Evolutionary conservation across 1,140 invertebrate genomes (phyloP).

Genomic region (Habropoda laboriosa): DNA sequence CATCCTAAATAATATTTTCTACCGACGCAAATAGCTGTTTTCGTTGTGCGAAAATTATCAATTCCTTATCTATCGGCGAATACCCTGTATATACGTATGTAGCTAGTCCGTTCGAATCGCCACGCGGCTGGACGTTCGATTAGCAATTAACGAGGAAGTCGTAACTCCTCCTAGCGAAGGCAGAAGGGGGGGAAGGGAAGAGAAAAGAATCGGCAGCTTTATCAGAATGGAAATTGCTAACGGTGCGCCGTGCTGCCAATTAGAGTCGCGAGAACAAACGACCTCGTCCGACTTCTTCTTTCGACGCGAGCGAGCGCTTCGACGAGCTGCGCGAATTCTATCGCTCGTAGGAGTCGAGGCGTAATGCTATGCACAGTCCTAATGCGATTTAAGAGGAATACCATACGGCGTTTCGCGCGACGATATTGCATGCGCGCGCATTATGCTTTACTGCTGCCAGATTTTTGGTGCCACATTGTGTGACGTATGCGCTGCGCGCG

Average conservation of each 20-base stretch:
- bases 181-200: not conserved
- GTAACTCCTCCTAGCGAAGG: constrained; percentile 72
- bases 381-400: constrained; percentile 38
- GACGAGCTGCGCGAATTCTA: constrained; percentile 53
- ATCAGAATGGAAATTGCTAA: constrained; percentile 80
- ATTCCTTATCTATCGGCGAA: too few relatives aligned
- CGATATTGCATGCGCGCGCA: not conserved
- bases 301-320: constrained; percentile 29
- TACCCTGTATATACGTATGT: constrained; percentile 29
- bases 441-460: constrained; percentile 11
- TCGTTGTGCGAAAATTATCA: too few relatives aligned
- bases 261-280: constrained; percentile 78
- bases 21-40: too few relatives aligned
- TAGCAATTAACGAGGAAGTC: constrained; percentile 79
- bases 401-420: not conserved
- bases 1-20: too few relatives aligned
- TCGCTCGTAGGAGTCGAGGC: constrained; percentile 30
- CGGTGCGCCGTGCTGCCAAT: constrained; percentile 77
- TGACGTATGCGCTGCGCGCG: not conserved
- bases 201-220: constrained; percentile 72
- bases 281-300: constrained; percentile 74
- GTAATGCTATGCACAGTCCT: constrained; percentile 3
- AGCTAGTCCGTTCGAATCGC: constrained; percentile 52
- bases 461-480: not conserved
- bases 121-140: constrained; percentile 67